phyloP scores from a whole-genome alignment of 1,140 invertebrate genomes.

The Caenorhabditis briggsae region DNA sequence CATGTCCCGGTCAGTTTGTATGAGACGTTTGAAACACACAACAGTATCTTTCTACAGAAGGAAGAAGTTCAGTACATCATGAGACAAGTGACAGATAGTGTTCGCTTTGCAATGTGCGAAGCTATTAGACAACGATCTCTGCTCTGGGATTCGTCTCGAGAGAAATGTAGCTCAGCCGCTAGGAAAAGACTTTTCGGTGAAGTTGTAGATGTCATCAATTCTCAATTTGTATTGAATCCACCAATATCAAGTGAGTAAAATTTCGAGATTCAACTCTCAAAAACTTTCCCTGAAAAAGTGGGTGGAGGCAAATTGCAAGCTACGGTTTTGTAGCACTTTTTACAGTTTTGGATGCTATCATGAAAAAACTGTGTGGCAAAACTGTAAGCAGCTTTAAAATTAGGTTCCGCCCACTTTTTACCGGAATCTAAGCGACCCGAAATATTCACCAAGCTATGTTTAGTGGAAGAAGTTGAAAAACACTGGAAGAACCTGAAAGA shows the following conservation, averaged over 20 bases:
- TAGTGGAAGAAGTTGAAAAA: slow-evolving; percentile 58
- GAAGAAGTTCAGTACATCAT: slow-evolving; percentile 28
- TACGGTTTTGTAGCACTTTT: no score
- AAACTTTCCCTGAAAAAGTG: no score
- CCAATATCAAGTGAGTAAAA: background rate
- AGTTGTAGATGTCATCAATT: slow-evolving; percentile 27
- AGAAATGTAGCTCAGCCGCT: slow-evolving; percentile 13
- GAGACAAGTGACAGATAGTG: slow-evolving; percentile 46
- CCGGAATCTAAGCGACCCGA: no score
- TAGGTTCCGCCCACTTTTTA: no score
- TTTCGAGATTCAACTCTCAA: background rate
- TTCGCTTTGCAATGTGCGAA: slow-evolving; percentile 37
- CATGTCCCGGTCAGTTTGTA: slow-evolving; percentile 10
- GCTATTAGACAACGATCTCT: slow-evolving; percentile 16
- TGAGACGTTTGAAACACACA: no score
- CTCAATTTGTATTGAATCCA: slow-evolving; percentile 14
- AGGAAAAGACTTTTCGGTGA: slow-evolving; percentile 49
- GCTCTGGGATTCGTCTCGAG: slow-evolving; percentile 49
- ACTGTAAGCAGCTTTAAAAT: no score
- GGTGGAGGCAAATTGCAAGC: no score
- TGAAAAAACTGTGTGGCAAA: no score
- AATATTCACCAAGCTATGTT: background rate
- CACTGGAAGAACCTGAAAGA: slow-evolving; percentile 61
- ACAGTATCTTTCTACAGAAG: background rate
- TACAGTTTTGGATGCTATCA: no score